Conservation (phyloP, 1,140 invertebrate species). For the Drosophila athabasca region DNA sequence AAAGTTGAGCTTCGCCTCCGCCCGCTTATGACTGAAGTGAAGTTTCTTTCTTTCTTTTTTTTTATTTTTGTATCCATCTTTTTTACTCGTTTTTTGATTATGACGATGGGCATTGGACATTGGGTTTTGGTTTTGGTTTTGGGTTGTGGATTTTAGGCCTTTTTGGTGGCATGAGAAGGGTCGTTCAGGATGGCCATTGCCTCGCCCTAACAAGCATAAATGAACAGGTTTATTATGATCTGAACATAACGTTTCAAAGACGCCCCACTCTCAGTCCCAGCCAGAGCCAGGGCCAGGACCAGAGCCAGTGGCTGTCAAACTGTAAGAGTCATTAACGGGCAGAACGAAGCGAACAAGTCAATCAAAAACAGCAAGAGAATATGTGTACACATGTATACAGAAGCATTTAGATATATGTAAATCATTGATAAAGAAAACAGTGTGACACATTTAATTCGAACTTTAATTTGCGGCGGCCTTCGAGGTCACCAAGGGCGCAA, state of each 20-base stretch:
- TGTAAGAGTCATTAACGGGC: slow-evolving; percentile 21
- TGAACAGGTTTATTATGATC: slow-evolving; percentile 81
- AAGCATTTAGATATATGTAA: too few species aligned
- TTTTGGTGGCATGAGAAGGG: slow-evolving; percentile 31
- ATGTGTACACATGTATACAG: too few species aligned
- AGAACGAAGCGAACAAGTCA: too few species aligned
- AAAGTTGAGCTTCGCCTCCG: slow-evolving; percentile 68
- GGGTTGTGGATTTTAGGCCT: background rate
- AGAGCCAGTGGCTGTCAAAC: slow-evolving; percentile 43
- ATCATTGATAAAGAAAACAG: too few species aligned
- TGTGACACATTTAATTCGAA: too few species aligned
- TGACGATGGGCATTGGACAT: slow-evolving; percentile 1
- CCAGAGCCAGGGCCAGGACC: slow-evolving; percentile 2
- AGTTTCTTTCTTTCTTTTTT: slow-evolving; percentile 41
- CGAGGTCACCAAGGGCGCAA: too few species aligned
- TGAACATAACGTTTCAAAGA: background rate
- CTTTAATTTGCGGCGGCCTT: too few species aligned
- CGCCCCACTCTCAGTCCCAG: too few species aligned
- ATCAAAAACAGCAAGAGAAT: too few species aligned
- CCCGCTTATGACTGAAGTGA: slow-evolving; percentile 69
- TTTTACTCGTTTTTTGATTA: slow-evolving; percentile 15
- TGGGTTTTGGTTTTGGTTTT: slow-evolving; percentile 23
- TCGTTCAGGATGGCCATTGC: slow-evolving; percentile 36
- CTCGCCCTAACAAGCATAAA: slow-evolving; percentile 72
- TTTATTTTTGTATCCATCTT: slow-evolving; percentile 6